Evolutionary conservation across 1,140 invertebrate genomes (phyloP).

Genomic region (Diorhabda sublineata): DNA sequence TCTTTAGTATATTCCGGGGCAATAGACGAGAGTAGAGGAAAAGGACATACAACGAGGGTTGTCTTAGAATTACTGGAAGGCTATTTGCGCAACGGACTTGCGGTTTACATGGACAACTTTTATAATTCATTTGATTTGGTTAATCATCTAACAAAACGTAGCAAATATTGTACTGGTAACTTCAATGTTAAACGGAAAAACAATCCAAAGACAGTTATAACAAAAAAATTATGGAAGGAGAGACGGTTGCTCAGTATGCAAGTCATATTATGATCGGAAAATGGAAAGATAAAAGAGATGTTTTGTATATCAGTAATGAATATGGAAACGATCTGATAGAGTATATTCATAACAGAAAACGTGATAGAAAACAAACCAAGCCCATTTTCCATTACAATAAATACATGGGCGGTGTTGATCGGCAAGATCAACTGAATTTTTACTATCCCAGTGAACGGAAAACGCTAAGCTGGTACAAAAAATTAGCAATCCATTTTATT

Average conservation of each 20-base stretch:
- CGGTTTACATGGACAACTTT: constrained; percentile 13
- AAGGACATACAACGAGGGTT: constrained; percentile 35
- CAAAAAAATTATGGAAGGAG: constrained; percentile 38
- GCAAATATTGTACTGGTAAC: constrained; percentile 41
- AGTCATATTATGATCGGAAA: constrained; percentile 21
- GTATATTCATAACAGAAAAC: constrained; percentile 28
- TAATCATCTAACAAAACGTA: background rate
- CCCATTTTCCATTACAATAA: constrained; percentile 39
- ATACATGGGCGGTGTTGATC: constrained; percentile 38
- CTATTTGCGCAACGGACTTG: constrained; percentile 24
- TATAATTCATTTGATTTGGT: constrained; percentile 11
- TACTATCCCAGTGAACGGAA: constrained; percentile 42
- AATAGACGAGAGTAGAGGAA: constrained; percentile 9
- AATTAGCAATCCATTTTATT: constrained; percentile 27
- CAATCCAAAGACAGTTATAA: constrained; percentile 22
- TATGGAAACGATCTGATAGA: constrained; percentile 33
- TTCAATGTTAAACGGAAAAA: constrained; percentile 30
- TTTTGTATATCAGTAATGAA: constrained; percentile 14
- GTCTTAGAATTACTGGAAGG: constrained; percentile 37
- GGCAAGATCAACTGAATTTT: constrained; percentile 39
- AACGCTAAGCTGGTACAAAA: constrained; percentile 42
- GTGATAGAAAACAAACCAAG: constrained; percentile 30
- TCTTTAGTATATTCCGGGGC: constrained; percentile 12
- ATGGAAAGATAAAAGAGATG: constrained; percentile 5
- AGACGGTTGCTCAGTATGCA: constrained; percentile 37